Base-by-base conservation (phyloP, 37 sponge, comb jelly and placozoan species). In the Aplysina aerophoba region DNA sequence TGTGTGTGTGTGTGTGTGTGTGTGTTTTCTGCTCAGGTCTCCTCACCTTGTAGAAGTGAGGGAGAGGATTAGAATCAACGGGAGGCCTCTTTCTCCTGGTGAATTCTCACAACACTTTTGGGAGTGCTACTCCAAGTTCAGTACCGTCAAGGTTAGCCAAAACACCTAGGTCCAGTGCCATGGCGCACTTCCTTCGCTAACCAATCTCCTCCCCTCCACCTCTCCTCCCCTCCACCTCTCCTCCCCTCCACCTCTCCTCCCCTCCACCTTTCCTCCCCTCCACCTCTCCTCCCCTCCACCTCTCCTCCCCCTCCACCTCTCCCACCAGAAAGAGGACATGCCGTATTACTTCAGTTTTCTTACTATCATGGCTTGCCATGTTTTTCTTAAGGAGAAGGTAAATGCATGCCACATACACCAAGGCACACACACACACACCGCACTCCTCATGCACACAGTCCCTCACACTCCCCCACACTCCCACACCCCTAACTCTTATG, bases 11-110 rank as follows among this genome's bases (percentile, higher is more conserved):
- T 17, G 58, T 28, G n/a, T 35, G 38, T 60, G 17, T 50, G n/a
- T 58, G 57, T 73, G 36, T 30, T 24, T 33, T 6, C 38, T 1
- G 54, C 17, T 65, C 84, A 96, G 96, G 30, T 93, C 96, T 28
- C 98, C 98, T 40, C 98, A 95, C 60, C 89, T 94, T 31, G 68
- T 91, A 30, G 96, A 98, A 83, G 98, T 99, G 54, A 59, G 99
- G 24, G 99, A 99, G 86, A 85, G 99, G 22, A 96, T 99, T 31
- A 85, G 97, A 15, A 59, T 99, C 33, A 95, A 99, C 82, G 97
- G 99, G n/a, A 22, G 37, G 27, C 97, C 95, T 35, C 91, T 99
- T 21, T 77, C 88, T 15, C 89, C 87, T 55, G 67, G 63, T 25
- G 74, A 81, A 33, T 99, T 99, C 88, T 77, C 81, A 1, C 33